phyloP scores from a whole-genome alignment of 2,113 vertebrate genomes.

The Planiliza haematocheilus region DNA sequence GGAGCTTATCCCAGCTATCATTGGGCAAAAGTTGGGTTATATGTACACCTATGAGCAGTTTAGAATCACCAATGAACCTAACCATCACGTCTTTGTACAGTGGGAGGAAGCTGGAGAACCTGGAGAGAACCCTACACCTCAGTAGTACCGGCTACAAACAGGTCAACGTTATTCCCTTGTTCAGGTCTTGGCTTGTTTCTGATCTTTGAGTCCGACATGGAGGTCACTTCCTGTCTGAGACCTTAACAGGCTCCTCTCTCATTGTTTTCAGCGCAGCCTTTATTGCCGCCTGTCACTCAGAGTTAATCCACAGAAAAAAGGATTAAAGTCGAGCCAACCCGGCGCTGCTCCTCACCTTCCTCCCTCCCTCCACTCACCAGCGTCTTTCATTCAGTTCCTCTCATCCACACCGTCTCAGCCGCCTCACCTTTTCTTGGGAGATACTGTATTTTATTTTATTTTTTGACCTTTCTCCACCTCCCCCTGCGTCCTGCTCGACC shows the following conservation, averaged over 20 bases:
- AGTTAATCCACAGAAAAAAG: slow-evolving; percentile 26
- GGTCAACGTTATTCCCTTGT: too few species aligned
- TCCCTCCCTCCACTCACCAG: slow-evolving; percentile 11
- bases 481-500: slow-evolving; percentile 17
- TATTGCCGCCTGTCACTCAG: slow-evolving; percentile 14
- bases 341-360: neutral
- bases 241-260: neutral
- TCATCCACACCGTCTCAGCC: neutral
- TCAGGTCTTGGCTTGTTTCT: too few species aligned
- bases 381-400: slow-evolving; percentile 21
- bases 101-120: too few species aligned
- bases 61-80: too few species aligned
- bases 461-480: neutral
- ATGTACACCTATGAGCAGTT: too few species aligned
- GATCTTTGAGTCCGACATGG: too few species aligned
- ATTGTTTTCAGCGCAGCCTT: neutral
- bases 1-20: too few species aligned
- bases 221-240: slow-evolving; percentile 2
- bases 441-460: too few species aligned
- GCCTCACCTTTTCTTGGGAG: neutral
- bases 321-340: slow-evolving; percentile 59
- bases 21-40: too few species aligned
- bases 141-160: too few species aligned
- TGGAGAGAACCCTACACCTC: too few species aligned
- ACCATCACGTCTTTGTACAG: too few species aligned